Percentiles rank a stretch among this genome's conserved stretches.
These are phyloP conservation scores for Geodia barretti DNA, from an alignment of 37 sponge, comb jelly and placozoan species.

Conservation along the genomic window DNA sequence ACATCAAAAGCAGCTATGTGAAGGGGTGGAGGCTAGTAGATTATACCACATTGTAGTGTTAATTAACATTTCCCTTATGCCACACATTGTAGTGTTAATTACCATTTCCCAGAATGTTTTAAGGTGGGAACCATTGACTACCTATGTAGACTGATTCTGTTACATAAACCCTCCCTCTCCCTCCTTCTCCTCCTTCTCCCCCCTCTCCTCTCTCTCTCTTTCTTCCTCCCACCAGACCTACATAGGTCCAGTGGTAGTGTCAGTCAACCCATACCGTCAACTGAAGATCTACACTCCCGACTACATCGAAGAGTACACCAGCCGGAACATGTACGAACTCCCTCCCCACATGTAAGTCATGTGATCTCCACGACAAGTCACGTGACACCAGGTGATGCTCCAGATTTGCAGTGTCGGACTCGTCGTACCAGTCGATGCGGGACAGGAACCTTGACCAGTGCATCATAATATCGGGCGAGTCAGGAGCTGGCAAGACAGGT, in stretches of 20 bases:
- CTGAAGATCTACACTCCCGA: conserved; percentile 69
- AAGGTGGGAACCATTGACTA: too few relatives aligned
- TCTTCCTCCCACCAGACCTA: conserved; percentile 70
- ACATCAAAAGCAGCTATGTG: too few relatives aligned
- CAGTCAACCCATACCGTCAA: conserved; percentile 79
- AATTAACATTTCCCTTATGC: neutral
- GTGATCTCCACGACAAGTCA: neutral
- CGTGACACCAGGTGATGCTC: neutral
- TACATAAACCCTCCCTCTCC: neutral
- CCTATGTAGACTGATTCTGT: too few relatives aligned
- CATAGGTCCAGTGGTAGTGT: conserved; percentile 86
- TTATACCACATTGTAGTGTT: too few relatives aligned
- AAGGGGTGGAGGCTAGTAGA: too few relatives aligned
- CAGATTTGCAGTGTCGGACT: conserved; percentile 83
- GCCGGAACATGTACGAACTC: conserved; percentile 75
- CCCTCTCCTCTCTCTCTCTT: neutral
- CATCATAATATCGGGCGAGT: conserved; percentile 89
- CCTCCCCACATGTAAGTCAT: conserved; percentile 87
- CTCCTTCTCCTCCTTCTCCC: neutral
- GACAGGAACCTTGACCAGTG: conserved; percentile 78
- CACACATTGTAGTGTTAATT: too few relatives aligned
- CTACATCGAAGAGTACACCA: conserved; percentile 63
- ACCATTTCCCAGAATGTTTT: too few relatives aligned
- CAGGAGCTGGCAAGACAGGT: conserved; percentile 92
- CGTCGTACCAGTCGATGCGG: conserved; percentile 83